Evolutionary conservation across 2,113 vertebrate genomes (phyloP).

Genomic region (Synodontis membranacea): DNA sequence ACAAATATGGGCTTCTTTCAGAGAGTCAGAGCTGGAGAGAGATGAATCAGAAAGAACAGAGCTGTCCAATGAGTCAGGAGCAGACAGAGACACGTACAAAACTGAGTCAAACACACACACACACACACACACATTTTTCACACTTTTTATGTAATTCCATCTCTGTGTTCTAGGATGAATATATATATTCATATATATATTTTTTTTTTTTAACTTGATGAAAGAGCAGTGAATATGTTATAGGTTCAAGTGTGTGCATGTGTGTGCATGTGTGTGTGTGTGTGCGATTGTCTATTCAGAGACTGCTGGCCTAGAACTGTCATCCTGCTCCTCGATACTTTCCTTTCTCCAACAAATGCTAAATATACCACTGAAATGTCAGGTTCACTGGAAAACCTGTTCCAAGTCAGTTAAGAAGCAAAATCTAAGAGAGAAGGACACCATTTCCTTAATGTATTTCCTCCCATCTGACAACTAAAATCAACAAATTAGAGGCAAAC

Average conservation of each 20-base stretch:
- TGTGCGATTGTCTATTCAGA: conserved; percentile 4
- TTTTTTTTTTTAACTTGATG: neutral
- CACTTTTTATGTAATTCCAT: conserved; percentile 19
- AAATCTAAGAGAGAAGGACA: neutral
- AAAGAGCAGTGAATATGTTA: conserved; percentile 29
- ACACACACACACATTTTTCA: neutral
- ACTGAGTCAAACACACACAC: neutral
- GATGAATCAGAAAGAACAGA: conserved; percentile 31
- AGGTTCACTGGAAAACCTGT: conserved; percentile 7
- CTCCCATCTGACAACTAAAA: neutral
- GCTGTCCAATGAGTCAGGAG: conserved; percentile 28
- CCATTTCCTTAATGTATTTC: neutral
- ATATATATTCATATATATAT: no score
- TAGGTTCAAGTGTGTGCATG: neutral
- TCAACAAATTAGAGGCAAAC: neutral
- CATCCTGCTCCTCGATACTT: conserved; percentile 34
- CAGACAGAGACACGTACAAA: neutral
- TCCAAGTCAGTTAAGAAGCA: neutral
- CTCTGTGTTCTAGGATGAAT: conserved; percentile 14
- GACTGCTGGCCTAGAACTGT: conserved; percentile 45
- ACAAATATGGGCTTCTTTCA: conserved; percentile 47
- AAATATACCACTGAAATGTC: conserved; percentile 41
- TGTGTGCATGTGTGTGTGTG: neutral
- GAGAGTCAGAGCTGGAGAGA: conserved; percentile 30
- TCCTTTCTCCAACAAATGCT: conserved; percentile 25